phyloP scores from a whole-genome alignment of 2,888 invertebrate genomes.

The Drosophila anceps region DNA sequence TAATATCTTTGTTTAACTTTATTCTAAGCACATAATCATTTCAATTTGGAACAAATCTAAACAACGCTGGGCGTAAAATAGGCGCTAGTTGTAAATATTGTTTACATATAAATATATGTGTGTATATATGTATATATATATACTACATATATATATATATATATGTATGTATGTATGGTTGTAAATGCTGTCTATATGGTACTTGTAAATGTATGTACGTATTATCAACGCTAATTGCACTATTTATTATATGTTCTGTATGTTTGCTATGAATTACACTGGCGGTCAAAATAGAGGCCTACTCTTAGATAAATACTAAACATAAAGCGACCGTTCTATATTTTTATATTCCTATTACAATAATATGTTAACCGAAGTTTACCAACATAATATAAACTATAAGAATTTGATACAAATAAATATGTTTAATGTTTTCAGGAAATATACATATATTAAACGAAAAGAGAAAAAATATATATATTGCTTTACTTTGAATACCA shows the following conservation, averaged over 20 bases:
- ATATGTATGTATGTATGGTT: slow-evolving; percentile 28
- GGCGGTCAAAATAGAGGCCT: slow-evolving; percentile 41
- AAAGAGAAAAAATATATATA: slow-evolving; percentile 28
- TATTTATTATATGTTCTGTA: slow-evolving; percentile 57
- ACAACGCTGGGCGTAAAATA: slow-evolving; percentile 76
- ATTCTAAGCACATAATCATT: slow-evolving; percentile 56
- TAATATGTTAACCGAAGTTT: background rate
- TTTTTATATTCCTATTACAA: background rate
- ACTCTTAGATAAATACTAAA: slow-evolving; percentile 32
- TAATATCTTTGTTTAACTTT: slow-evolving; percentile 65
- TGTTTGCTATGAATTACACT: slow-evolving; percentile 56
- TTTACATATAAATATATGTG: slow-evolving; percentile 19
- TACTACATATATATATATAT: slow-evolving; percentile 16
- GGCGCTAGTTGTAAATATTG: slow-evolving; percentile 69
- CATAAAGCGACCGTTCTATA: background rate
- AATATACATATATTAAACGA: slow-evolving; percentile 11
- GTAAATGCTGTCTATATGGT: slow-evolving; percentile 59
- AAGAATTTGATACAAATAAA: slow-evolving; percentile 46
- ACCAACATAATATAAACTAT: slow-evolving; percentile 7
- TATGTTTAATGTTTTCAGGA: slow-evolving; percentile 25
- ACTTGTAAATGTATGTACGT: slow-evolving; percentile 57
- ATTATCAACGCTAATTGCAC: slow-evolving; percentile 74
- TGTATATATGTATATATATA: slow-evolving; percentile 14
- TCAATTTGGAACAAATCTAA: slow-evolving; percentile 72
- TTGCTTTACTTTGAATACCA: slow-evolving; percentile 56